phyloP scores from a whole-genome alignment of 2,797 vertebrate genomes.

The Gila robusta region DNA sequence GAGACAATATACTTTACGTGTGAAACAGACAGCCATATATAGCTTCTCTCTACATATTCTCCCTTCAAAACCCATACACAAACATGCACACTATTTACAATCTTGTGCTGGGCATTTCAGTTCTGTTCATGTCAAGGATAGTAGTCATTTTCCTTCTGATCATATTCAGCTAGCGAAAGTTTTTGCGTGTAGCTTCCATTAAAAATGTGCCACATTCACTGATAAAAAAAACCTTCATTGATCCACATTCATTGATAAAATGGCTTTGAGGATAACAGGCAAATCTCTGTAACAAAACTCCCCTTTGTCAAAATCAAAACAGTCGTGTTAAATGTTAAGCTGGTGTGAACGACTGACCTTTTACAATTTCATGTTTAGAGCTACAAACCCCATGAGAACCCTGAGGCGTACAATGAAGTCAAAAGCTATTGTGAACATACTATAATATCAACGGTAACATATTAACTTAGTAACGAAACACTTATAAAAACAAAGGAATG shows the following conservation, averaged over 20 bases:
- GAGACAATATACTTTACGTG: neutral
- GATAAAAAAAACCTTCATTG: constrained; percentile 32
- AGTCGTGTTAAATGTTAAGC: constrained; percentile 26
- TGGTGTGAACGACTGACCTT: constrained; percentile 36
- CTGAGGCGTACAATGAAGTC: constrained; percentile 28
- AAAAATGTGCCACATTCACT: constrained; percentile 29
- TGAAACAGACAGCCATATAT: constrained; percentile 20
- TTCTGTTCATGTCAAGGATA: constrained; percentile 23
- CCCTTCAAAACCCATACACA: neutral
- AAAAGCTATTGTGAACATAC: constrained; percentile 42
- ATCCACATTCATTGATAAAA: constrained; percentile 46
- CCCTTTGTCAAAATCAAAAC: constrained; percentile 27
- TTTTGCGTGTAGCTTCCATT: constrained; percentile 22
- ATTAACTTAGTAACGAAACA: neutral
- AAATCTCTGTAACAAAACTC: constrained; percentile 44
- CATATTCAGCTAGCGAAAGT: constrained; percentile 12
- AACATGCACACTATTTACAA: constrained; percentile 55
- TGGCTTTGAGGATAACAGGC: constrained; percentile 25
- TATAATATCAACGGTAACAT: constrained; percentile 31
- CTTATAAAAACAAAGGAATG: constrained; percentile 45
- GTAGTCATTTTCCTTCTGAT: constrained; percentile 9
- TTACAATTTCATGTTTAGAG: constrained; percentile 38
- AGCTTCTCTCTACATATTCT: constrained; percentile 8
- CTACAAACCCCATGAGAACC: constrained; percentile 40
- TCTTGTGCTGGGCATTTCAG: constrained; percentile 41